These are phyloP conservation scores for Mesorhabditis sp. DNA, from an alignment of 2,888 invertebrate genomes.

Conservation along the genomic window DNA sequence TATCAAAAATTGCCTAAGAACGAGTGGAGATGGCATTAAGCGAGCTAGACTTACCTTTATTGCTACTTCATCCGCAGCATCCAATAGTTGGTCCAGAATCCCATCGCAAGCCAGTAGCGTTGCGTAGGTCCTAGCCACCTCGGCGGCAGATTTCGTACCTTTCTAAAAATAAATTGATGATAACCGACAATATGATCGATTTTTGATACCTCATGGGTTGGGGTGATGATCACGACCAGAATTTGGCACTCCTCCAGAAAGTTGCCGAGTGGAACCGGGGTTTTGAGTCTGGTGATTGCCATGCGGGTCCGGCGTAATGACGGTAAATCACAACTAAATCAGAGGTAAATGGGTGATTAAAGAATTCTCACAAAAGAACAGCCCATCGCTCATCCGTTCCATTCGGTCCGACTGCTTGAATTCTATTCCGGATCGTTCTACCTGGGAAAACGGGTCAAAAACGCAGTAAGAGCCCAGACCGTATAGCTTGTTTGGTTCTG, in stretches of 20 bases:
- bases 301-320: not conserved
- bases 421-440: not conserved
- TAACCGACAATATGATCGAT: not conserved
- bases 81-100: constrained; percentile 56
- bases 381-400: constrained; percentile 5
- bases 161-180: constrained; percentile 54
- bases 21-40: no score
- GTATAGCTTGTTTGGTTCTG: not conserved
- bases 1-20: no score
- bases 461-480: not conserved
- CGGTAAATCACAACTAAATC: not conserved
- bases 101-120: constrained; percentile 60
- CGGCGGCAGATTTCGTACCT: constrained; percentile 61
- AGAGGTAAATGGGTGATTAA: not conserved
- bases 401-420: not conserved
- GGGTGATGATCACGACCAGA: not conserved
- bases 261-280: not conserved
- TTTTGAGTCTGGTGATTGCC: not conserved
- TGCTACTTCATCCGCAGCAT: constrained; percentile 53
- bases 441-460: not conserved
- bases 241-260: not conserved
- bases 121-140: constrained; percentile 61
- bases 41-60: constrained; percentile 5
- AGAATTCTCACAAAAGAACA: not conserved
- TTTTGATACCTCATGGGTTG: not conserved